Base-by-base conservation (phyloP, 2,113 vertebrate species). In the Engystomops pustulosus region DNA sequence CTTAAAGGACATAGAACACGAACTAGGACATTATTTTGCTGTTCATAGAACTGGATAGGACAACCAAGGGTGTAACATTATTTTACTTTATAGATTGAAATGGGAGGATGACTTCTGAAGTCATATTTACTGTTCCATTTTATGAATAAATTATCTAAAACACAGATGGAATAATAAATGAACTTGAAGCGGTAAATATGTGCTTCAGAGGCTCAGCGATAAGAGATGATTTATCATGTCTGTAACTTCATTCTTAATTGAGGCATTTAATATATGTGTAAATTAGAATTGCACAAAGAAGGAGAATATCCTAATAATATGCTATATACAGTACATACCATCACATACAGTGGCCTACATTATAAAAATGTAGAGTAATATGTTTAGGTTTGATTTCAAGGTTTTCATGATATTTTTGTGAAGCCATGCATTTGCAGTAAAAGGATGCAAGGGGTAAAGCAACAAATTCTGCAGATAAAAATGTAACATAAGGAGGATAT, bases 41-140 rank as follows among this genome's bases (percentile, higher is more conserved):
- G 68, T 55, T 71, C 53, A 72, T 20, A 55, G 80, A 60, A 60
- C 51, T 74, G 69, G 51, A 82, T 45, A 60, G 53, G 80, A 82
- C 80, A 74, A 60, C 51, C 51, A 62, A 72, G 67, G 68, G 72
- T 82, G 51, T 72, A 25, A 41, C 41, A 58, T 68, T 82, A 34
- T 30, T 71, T 74, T 74, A 62, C 15, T 45, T 18, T 32, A 27
- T 41, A 82, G 36, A 49, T 10, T 38, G 36, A n/a, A 68, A 32
- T 12, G n/a, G 51, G 10, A 11, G 25, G 49, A 32, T 72, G 58
- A 55, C 36, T 55, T 15, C n/a, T 49, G 68, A 72, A 82, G 49
- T 32, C 9, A 82, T 45, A 82, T 62, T 58, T 62, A 72, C 25
- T 74, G 32, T 69, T 47, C 69, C 34, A 60, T 60, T 47, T 71